phyloP scores from a whole-genome alignment of 2,113 vertebrate genomes.

The Rhea americana region DNA sequence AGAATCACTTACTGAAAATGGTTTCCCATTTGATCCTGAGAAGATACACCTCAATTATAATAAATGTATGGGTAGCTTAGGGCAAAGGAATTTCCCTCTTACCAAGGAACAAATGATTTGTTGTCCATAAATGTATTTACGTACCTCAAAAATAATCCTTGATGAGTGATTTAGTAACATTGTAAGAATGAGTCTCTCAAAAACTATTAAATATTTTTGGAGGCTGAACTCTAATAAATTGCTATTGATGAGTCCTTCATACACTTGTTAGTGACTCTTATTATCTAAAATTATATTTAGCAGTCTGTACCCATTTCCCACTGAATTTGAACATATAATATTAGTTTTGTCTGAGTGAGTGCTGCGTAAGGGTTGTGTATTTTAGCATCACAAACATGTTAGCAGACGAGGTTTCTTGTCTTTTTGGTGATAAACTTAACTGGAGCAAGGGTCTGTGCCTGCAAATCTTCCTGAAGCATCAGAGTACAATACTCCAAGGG shows the following conservation, averaged over 20 bases:
- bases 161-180: not conserved
- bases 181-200: not conserved
- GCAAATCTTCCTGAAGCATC: not conserved
- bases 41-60: not conserved
- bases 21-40: constrained; percentile 5
- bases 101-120: not conserved
- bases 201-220: not conserved
- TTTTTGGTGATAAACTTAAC: not conserved
- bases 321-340: not conserved
- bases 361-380: not conserved
- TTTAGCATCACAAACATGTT: not conserved
- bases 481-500: not conserved
- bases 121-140: constrained; percentile 2
- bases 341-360: not conserved
- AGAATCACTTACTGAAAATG: not conserved
- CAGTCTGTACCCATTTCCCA: not conserved
- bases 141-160: not conserved
- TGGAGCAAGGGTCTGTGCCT: not conserved
- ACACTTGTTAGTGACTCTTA: not conserved
- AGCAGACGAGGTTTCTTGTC: not conserved
- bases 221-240: not conserved
- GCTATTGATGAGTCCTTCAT: not conserved
- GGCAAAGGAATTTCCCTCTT: not conserved
- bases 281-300: not conserved
- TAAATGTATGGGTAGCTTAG: not conserved